Base-by-base conservation (phyloP, 2,888 invertebrate species). In the Gibbula magus region DNA sequence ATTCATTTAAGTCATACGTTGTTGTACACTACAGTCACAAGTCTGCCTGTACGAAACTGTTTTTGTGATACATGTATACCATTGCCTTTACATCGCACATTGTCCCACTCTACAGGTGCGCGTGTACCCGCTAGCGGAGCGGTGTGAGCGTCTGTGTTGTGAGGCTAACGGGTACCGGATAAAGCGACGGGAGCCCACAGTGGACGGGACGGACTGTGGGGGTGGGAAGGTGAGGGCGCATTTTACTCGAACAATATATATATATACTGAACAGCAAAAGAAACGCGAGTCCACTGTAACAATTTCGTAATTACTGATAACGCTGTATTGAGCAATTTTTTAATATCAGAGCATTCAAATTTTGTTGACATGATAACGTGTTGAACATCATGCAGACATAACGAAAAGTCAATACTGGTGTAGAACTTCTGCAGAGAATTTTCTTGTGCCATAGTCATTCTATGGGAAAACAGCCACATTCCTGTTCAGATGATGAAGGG, bases 81-180 rank as follows among this genome's bases (percentile, higher is more conserved):
- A 13, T 29, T 54, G 4, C 29, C 4, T 10, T 29, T 5, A n/a
- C 10, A 10, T 29, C 4, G 1, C 7, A 10, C 35, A n/a, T 10
- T 54, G 35, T 5, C 8, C 3, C 35, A 5, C 8, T 35, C n/a
- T 54, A 54, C 74, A 75, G 56, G 22, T 22, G 20, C 73, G 79
- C 75, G 56, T 18, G 8, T 61, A 81, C 39, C 70, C 78, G 7
- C 70, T 80, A 52, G 75, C 81, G n/a, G 81, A 87, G 29, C 88
- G 88, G 80, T 90, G 90, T 81, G 86, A 87, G 78, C 86, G 87
- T 78, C 79, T 90, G 73, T 90, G 90, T 53, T 90, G 90, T 83
- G 89, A 90, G 81, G 88, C 88, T 66, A 83, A 86, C 13, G 86
- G 87, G 20, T 88, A 88, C 86, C 81, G 88, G 56, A 88, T 89